Evolutionary conservation across 2,113 vertebrate genomes (phyloP).

Genomic region (Microtus pennsylvanicus): DNA sequence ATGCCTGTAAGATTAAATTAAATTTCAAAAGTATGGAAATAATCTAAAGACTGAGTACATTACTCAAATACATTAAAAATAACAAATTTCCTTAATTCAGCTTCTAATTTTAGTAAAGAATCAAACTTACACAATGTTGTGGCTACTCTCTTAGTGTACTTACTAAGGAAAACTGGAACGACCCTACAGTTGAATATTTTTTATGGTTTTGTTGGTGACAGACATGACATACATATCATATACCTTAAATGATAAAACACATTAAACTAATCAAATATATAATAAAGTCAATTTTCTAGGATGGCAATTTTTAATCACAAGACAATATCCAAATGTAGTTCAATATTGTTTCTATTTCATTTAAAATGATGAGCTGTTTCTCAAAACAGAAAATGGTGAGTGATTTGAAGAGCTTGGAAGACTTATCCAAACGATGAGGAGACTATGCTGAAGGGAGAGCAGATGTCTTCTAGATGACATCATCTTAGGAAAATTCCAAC

Average conservation of each 20-base stretch:
- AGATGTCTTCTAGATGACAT: not conserved
- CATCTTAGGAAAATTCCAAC: conserved; percentile 6
- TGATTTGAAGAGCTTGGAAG: not conserved
- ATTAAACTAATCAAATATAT: conserved; percentile 16
- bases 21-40: conserved; percentile 69
- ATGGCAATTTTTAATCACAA: conserved; percentile 29
- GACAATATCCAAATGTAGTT: conserved; percentile 37
- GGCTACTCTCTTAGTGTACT: not conserved
- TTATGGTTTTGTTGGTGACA: conserved; percentile 22
- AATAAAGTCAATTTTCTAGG: conserved; percentile 24
- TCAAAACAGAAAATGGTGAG: conserved; percentile 47
- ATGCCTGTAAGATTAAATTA: conserved; percentile 60
- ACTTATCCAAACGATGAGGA: not conserved
- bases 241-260: not conserved
- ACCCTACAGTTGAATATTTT: not conserved
- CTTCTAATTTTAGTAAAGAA: conserved; percentile 56
- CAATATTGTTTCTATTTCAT: conserved; percentile 35
- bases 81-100: conserved; percentile 65
- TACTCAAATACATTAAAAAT: conserved; percentile 72
- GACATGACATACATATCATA: not conserved
- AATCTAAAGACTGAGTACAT: conserved; percentile 61
- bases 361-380: not conserved
- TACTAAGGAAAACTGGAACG: conserved; percentile 44
- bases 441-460: conserved; percentile 1
- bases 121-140: not conserved